Evolutionary conservation across 2,113 vertebrate genomes (phyloP).

Genomic region (Polypterus bichir): DNA sequence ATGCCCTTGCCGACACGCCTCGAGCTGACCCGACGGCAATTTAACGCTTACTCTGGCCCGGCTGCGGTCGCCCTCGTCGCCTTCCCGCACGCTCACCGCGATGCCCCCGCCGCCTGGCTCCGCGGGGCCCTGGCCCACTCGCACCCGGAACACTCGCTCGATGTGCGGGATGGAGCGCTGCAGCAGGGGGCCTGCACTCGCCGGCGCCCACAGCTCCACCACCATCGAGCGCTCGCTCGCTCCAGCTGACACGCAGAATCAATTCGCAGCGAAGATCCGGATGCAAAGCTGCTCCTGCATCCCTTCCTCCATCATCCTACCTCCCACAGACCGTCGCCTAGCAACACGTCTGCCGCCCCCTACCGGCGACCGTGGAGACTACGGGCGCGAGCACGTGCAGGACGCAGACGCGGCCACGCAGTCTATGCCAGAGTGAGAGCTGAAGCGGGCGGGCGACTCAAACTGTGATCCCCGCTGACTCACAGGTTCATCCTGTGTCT

Average conservation of each 20-base stretch:
- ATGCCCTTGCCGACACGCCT: background rate
- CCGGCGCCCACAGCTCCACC: constrained; percentile 32
- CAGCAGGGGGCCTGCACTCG: constrained; percentile 33
- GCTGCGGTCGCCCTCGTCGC: constrained; percentile 44
- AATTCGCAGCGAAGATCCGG: background rate
- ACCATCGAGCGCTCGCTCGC: constrained; percentile 16
- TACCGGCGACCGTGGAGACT: constrained; percentile 16
- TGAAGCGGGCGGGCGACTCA: no score
- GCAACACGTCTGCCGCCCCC: constrained; percentile 33
- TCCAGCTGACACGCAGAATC: constrained; percentile 9
- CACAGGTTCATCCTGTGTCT: no score
- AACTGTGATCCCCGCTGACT: no score
- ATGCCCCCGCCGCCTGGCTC: constrained; percentile 32
- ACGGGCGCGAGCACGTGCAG: no score
- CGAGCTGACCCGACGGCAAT: background rate
- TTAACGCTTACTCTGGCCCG: constrained; percentile 33
- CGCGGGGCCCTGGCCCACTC: constrained; percentile 26
- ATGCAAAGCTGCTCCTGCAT: constrained; percentile 13
- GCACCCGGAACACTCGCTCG: constrained; percentile 31
- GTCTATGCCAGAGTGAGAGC: no score
- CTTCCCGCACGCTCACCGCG: constrained; percentile 26
- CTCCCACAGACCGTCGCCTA: constrained; percentile 29
- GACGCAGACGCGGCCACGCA: no score
- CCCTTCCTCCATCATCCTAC: constrained; percentile 24
- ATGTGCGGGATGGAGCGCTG: constrained; percentile 33